Evolutionary conservation across 92 coral and sea anemone species (phyloP).

Genomic region (Virgularia gustaviana): DNA sequence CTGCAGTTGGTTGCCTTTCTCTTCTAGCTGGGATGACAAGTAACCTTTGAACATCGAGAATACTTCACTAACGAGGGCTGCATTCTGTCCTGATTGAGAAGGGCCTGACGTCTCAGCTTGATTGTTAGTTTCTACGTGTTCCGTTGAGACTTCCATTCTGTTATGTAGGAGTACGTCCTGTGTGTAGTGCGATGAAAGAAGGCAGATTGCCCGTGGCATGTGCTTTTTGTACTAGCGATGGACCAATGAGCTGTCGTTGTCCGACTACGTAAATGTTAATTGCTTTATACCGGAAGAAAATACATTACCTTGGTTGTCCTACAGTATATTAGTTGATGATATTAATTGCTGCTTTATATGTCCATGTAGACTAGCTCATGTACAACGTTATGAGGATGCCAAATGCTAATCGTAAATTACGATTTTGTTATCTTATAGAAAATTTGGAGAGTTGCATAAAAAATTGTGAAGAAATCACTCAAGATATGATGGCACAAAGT

Average conservation of each 20-base stretch:
- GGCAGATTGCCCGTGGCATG: too few relatives aligned
- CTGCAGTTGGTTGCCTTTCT: slow-evolving; percentile 38
- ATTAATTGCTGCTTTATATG: too few relatives aligned
- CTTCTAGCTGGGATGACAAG: slow-evolving; percentile 47
- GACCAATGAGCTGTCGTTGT: too few relatives aligned
- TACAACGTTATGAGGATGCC: too few relatives aligned
- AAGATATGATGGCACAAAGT: too few relatives aligned
- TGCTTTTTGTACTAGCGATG: too few relatives aligned
- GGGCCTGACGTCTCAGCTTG: not conserved
- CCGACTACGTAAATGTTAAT: too few relatives aligned
- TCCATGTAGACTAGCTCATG: too few relatives aligned
- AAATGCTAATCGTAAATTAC: too few relatives aligned
- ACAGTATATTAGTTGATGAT: too few relatives aligned
- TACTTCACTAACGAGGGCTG: slow-evolving; percentile 34
- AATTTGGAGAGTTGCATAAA: slow-evolving; percentile 8
- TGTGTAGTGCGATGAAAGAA: not conserved
- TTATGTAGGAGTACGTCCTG: not conserved
- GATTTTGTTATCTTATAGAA: not conserved
- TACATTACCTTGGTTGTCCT: too few relatives aligned
- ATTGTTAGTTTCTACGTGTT: not conserved
- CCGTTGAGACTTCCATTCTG: not conserved
- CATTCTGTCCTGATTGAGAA: slow-evolving; percentile 25
- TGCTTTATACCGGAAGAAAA: too few relatives aligned
- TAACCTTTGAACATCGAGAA: slow-evolving; percentile 45
- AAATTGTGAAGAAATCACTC: slow-evolving; percentile 2